phyloP scores from a whole-genome alignment of 2,888 invertebrate genomes.

The Luperina testacea region DNA sequence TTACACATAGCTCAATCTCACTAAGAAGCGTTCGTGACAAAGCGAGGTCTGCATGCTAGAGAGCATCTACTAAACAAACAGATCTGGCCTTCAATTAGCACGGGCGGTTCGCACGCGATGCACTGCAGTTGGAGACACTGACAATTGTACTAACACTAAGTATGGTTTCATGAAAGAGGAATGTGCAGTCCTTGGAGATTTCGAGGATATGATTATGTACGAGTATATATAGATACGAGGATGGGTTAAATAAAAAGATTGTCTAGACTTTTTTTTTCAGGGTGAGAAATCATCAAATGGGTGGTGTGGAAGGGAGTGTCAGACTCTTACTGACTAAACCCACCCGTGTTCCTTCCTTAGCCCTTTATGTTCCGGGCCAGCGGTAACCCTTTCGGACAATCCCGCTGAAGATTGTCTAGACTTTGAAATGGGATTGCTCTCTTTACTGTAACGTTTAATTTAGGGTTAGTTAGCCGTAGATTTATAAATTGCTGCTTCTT shows the following conservation, averaged over 20 bases:
- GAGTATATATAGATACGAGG: too few relatives aligned
- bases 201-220: background rate
- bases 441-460: too few relatives aligned
- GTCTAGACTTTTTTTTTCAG: background rate
- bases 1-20: constrained; percentile 33
- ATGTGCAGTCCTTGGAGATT: background rate
- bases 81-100: constrained; percentile 64
- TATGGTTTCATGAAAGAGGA: constrained; percentile 19
- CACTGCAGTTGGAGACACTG: constrained; percentile 9
- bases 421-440: background rate
- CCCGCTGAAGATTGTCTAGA: background rate
- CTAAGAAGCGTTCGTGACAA: constrained; percentile 39
- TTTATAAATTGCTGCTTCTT: too few relatives aligned
- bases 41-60: constrained; percentile 29
- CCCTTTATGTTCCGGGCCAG: too few relatives aligned
- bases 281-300: too few relatives aligned
- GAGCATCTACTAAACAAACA: constrained; percentile 53
- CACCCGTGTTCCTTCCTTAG: too few relatives aligned
- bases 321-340: too few relatives aligned
- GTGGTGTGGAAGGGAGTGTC: too few relatives aligned
- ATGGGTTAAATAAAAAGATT: background rate
- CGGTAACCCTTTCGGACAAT: too few relatives aligned
- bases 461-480: too few relatives aligned
- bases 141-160: constrained; percentile 13
- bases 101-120: constrained; percentile 57